Evolutionary conservation across 53 echinoderm and acorn worm species (phyloP), one percentile per base, ranked within the genome.

Genomic region (Astropecten irregularis): DNA sequence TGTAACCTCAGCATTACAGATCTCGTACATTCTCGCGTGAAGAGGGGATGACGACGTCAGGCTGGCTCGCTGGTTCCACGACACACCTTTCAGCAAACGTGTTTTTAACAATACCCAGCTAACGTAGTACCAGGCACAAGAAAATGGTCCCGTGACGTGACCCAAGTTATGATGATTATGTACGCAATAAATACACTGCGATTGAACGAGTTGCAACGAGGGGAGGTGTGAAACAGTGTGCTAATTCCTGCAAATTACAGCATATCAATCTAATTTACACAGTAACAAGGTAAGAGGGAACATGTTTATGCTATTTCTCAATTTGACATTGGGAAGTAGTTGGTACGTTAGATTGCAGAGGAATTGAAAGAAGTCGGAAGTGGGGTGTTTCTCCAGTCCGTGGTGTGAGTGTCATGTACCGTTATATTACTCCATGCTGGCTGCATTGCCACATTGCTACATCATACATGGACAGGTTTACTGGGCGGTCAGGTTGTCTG

Each of bases 61-160:
- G 61, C 60, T 51, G 28, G 71, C 40, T 77, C 77, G 48, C 61
- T 77, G 77, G 77, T 77, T 44, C 29, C 14, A 44, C 19, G 11
- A 27, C 1, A 26, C 29, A 68, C 27, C 28, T 10, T 46, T 27
- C 16, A 27, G 27, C 1, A 26, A 42, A 3, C 37, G 68, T 11
- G 13, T 23, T 44, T 26, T 44, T 1, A 23, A 20, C 13, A 28
- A 36, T 4, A 35, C 10, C 1, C 6, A 9, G 15, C 3, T 27
- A 29, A 27, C 55, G 55, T 54, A 73, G 56, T 73, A 73, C 74
- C 74, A 73, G 74, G n/a, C 55, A 38, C 42, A 73, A 42, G 7
- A 38, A 16, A 42, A 77, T 61, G 61, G 61, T 77, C 77, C 39
- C 77, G 77, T 77, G 77, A 77, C 77, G 42, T 77, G 77, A 39